phyloP scores from a whole-genome alignment of 1,140 invertebrate species.

The Wiebesia pumilae region DNA sequence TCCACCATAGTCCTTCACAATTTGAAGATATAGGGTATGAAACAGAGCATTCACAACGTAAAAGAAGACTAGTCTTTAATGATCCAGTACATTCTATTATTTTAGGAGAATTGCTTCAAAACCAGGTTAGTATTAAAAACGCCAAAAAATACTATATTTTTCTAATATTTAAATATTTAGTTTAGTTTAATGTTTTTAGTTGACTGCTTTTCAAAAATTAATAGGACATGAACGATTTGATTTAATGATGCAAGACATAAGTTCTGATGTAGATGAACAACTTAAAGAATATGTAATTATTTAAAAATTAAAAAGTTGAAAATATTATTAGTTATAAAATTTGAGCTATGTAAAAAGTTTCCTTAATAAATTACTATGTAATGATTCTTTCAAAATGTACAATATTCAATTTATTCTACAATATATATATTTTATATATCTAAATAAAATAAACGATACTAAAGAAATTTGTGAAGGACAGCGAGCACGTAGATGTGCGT shows the following conservation, averaged over 20 bases:
- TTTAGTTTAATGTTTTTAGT: slow-evolving; percentile 70
- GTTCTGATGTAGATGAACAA: slow-evolving; percentile 81
- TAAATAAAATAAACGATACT: too few species aligned
- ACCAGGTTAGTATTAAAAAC: slow-evolving; percentile 75
- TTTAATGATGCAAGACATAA: slow-evolving; percentile 81
- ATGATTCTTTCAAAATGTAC: neutral
- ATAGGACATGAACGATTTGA: slow-evolving; percentile 82
- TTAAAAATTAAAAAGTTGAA: neutral
- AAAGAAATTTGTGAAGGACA: too few species aligned
- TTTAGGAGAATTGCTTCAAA: slow-evolving; percentile 81
- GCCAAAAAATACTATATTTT: neutral
- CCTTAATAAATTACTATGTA: neutral
- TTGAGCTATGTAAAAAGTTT: neutral
- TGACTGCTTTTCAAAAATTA: slow-evolving; percentile 79
- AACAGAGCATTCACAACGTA: slow-evolving; percentile 77
- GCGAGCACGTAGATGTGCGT: too few species aligned
- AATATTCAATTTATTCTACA: too few species aligned
- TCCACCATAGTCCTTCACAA: slow-evolving; percentile 67
- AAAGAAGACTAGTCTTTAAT: slow-evolving; percentile 77
- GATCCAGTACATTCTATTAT: slow-evolving; percentile 85
- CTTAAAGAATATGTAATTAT: slow-evolving; percentile 77
- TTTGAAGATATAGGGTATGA: slow-evolving; percentile 73
- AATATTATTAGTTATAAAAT: neutral
- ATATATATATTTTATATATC: too few species aligned
- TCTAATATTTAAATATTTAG: neutral